These are phyloP conservation scores for Sardina pilchardus DNA, from an alignment of 2,113 vertebrate genomes.

Conservation along the genomic window DNA sequence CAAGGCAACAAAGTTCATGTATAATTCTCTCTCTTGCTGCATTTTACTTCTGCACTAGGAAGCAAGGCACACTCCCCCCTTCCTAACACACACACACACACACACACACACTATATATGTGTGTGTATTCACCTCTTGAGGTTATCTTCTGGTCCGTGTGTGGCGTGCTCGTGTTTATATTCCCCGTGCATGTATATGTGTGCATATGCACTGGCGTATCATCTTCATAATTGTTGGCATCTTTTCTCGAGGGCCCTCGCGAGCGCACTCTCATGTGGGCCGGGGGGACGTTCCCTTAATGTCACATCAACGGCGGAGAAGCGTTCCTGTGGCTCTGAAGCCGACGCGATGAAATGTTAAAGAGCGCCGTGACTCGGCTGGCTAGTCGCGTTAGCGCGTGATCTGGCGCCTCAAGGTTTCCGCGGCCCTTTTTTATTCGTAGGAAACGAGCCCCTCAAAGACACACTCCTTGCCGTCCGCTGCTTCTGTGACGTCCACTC, in stretches of 20 bases:
- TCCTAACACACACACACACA: conserved; percentile 20
- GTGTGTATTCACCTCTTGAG: conserved; percentile 18
- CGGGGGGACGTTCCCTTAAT: conserved; percentile 50
- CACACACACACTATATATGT: no score
- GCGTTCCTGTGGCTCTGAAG: conserved; percentile 53
- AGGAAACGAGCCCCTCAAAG: no score
- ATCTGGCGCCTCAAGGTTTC: no score
- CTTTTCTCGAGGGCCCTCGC: neutral
- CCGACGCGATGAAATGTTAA: conserved; percentile 47
- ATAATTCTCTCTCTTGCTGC: conserved; percentile 12
- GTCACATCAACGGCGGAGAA: conserved; percentile 49
- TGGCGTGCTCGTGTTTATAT: neutral
- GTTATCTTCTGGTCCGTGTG: neutral
- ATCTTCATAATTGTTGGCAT: neutral
- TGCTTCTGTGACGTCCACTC: neutral
- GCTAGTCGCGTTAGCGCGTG: neutral
- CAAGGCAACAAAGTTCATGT: conserved; percentile 18
- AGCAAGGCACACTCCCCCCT: neutral
- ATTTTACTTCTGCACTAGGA: conserved; percentile 5
- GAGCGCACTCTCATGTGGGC: conserved; percentile 33
- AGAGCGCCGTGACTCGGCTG: conserved; percentile 45
- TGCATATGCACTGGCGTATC: neutral
- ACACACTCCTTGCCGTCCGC: no score
- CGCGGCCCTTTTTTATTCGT: neutral
- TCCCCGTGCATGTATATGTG: neutral